Conservation (phyloP, 2,113 vertebrate species). For the Thamnaconus septentrionalis region DNA sequence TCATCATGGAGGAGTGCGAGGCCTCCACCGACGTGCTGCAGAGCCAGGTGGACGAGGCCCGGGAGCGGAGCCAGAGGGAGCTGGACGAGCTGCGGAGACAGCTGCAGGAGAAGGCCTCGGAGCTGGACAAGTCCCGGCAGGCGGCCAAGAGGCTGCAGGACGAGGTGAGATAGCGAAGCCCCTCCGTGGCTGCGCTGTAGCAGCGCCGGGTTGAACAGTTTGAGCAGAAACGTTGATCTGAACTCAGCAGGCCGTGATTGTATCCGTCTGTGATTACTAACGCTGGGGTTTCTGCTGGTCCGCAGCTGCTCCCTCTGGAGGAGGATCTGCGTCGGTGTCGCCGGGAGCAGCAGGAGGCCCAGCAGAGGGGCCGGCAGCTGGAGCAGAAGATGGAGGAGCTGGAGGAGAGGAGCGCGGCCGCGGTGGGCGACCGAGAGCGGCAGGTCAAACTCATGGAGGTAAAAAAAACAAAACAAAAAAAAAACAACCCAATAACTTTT, state of each 20-base stretch:
- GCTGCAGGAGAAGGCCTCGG: slow-evolving; percentile 85
- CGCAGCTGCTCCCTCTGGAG: slow-evolving; percentile 85
- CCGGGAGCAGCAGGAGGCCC: slow-evolving; percentile 83
- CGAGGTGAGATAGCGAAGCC: slow-evolving; percentile 78
- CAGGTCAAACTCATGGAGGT: slow-evolving; percentile 92
- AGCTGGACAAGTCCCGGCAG: slow-evolving; percentile 83
- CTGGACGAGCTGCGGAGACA: slow-evolving; percentile 82
- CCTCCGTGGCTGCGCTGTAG: background rate
- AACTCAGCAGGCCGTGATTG: background rate
- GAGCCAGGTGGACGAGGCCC: slow-evolving; percentile 87
- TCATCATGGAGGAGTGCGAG: slow-evolving; percentile 81
- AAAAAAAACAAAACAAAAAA: slow-evolving; percentile 1
- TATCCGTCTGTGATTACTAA: background rate
- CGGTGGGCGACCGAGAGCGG: slow-evolving; percentile 80
- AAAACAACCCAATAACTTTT: no score
- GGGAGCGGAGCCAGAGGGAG: slow-evolving; percentile 84
- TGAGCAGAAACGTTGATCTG: background rate
- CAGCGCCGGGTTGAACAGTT: background rate
- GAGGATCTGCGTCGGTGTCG: slow-evolving; percentile 83
- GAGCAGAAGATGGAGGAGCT: slow-evolving; percentile 85
- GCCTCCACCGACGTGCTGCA: slow-evolving; percentile 84
- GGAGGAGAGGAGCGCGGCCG: slow-evolving; percentile 79
- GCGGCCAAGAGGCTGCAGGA: slow-evolving; percentile 82
- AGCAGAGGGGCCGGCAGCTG: slow-evolving; percentile 82
- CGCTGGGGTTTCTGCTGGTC: slow-evolving; percentile 26